Conservation (phyloP, 2,113 vertebrate genomes). For the Microcebus lehilahytsara region DNA sequence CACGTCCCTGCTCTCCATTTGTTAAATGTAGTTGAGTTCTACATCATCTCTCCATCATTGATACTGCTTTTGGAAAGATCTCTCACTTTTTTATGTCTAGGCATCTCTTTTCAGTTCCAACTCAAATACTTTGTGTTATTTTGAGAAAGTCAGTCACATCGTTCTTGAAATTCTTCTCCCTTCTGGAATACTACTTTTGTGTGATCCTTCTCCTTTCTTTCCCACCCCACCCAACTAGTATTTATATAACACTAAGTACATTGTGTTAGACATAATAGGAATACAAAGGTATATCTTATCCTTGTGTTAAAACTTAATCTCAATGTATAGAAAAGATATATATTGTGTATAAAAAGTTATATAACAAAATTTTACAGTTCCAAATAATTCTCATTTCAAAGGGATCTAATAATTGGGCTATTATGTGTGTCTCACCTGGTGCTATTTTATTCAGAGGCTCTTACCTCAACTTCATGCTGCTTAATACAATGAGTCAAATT, state of each 20-base stretch:
- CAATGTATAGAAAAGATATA: not conserved
- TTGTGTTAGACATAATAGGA: not conserved
- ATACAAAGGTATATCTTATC: not conserved
- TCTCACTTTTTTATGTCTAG: not conserved
- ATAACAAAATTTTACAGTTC: not conserved
- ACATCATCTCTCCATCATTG: not conserved
- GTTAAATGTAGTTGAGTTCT: not conserved
- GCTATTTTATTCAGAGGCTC: not conserved
- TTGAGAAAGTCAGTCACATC: slow-evolving; percentile 16
- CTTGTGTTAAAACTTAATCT: not conserved
- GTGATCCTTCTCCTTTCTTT: not conserved
- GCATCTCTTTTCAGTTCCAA: not conserved
- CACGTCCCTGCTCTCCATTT: not conserved
- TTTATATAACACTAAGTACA: not conserved
- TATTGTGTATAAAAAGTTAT: not conserved
- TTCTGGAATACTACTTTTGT: not conserved
- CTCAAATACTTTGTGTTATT: not conserved
- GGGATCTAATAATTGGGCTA: not conserved
- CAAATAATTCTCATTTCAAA: not conserved
- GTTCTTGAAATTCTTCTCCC: not conserved
- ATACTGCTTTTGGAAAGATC: not conserved
- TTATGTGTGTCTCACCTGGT: not conserved
- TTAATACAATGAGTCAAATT: not conserved
- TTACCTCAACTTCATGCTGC: not conserved
- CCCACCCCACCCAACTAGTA: not conserved